A percentile compares a stretch with the other conserved stretches of the same genome.
Conservation (phyloP, 2,888 invertebrate genomes). For the Tipula unca region DNA sequence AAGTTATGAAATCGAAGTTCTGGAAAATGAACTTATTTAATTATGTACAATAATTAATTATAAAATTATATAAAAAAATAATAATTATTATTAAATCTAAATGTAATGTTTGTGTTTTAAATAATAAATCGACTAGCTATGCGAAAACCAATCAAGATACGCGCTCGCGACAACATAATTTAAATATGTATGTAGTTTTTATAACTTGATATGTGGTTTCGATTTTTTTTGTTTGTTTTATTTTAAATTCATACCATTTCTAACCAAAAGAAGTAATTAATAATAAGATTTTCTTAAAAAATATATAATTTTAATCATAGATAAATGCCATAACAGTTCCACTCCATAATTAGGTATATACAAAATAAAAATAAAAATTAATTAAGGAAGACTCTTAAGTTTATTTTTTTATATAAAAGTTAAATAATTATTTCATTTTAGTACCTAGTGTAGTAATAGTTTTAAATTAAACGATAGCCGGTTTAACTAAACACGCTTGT, state of each 20-base stretch:
- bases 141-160: neutral
- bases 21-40: neutral
- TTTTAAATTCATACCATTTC: neutral
- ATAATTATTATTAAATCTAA: neutral
- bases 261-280: neutral
- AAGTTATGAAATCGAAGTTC: neutral
- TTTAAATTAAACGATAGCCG: conserved; percentile 41
- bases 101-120: neutral
- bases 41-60: neutral
- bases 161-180: neutral
- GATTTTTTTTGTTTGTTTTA: neutral
- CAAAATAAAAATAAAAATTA: neutral
- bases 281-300: neutral
- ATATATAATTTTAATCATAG: neutral
- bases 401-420: neutral
- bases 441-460: neutral
- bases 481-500: conserved; percentile 57
- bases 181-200: neutral
- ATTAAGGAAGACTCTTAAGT: neutral
- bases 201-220: neutral
- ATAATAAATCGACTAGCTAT: neutral
- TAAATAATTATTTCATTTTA: neutral
- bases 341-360: conserved; percentile 1
- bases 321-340: neutral
- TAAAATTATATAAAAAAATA: neutral